Conservation (phyloP, 2,888 invertebrate genomes). For the Stenotaenia linearis region DNA sequence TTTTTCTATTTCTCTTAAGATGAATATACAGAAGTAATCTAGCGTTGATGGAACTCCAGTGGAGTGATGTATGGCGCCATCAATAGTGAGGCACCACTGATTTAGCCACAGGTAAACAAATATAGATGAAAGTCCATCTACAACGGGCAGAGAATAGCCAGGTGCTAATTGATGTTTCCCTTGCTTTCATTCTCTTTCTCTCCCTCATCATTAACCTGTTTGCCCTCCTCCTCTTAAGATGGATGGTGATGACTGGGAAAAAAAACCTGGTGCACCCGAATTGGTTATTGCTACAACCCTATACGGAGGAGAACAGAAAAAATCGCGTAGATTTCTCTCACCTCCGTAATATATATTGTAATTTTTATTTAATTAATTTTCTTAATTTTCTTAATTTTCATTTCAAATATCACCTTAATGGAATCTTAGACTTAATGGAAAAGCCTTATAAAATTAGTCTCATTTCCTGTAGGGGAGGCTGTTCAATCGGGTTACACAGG, state of each 20-base stretch:
- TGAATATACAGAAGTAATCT: too few species aligned
- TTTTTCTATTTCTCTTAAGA: too few species aligned
- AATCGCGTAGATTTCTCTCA: not conserved
- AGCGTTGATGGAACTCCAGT: not conserved
- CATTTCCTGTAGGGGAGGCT: not conserved
- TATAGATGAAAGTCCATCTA: slow-evolving; percentile 7
- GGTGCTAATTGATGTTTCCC: slow-evolving; percentile 24
- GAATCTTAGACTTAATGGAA: not conserved
- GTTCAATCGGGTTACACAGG: slow-evolving; percentile 16
- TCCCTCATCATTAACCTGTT: slow-evolving; percentile 22
- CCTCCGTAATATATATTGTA: not conserved
- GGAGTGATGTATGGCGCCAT: not conserved
- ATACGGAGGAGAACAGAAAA: not conserved
- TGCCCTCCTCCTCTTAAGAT: slow-evolving; percentile 19
- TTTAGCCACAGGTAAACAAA: slow-evolving; percentile 24
- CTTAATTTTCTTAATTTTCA: not conserved
- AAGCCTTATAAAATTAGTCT: slow-evolving; percentile 9
- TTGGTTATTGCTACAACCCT: slow-evolving; percentile 1
- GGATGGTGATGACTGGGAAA: slow-evolving; percentile 24
- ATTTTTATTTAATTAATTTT: not conserved
- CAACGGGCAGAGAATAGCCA: not conserved
- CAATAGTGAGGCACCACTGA: not conserved
- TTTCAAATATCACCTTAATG: not conserved
- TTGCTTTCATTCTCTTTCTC: slow-evolving; percentile 14
- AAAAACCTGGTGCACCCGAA: slow-evolving; percentile 19